Conservation (phyloP, 2,888 invertebrate species). For the Hydrotaea cyrtoneurina region DNA sequence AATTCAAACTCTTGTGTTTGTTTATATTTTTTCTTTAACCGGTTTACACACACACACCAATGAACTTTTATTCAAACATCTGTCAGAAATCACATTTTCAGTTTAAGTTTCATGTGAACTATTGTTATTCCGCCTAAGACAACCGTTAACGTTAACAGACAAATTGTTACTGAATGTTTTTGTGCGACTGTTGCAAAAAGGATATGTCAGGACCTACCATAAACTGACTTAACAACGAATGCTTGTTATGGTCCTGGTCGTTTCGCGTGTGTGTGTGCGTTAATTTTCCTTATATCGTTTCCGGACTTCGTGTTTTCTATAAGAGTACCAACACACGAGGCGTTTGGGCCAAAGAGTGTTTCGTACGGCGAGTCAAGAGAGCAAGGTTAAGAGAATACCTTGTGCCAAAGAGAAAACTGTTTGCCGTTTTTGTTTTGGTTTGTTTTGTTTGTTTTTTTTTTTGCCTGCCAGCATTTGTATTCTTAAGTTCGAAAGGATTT, state of each 20-base stretch:
- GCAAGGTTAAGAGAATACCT: background rate
- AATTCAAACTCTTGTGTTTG: too few species aligned
- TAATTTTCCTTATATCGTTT: background rate
- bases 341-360: background rate
- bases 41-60: background rate
- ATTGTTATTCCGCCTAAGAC: conserved; percentile 43
- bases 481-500: background rate
- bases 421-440: too few species aligned
- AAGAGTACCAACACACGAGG: background rate
- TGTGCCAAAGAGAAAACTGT: background rate
- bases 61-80: background rate
- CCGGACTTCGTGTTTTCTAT: background rate
- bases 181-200: conserved; percentile 44
- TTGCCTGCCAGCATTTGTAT: background rate
- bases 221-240: conserved; percentile 17
- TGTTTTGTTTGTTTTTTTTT: background rate
- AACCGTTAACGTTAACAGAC: conserved; percentile 53
- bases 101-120: background rate
- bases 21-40: background rate
- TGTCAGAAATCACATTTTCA: conserved; percentile 7
- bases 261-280: background rate
- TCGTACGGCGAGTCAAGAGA: background rate
- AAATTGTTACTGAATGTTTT: conserved; percentile 60
- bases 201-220: conserved; percentile 7
- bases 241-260: background rate